Evolutionary conservation across 2,113 vertebrate species (phyloP), one percentile per base, ranked within the genome.

Genomic region (Pionites leucogaster): DNA sequence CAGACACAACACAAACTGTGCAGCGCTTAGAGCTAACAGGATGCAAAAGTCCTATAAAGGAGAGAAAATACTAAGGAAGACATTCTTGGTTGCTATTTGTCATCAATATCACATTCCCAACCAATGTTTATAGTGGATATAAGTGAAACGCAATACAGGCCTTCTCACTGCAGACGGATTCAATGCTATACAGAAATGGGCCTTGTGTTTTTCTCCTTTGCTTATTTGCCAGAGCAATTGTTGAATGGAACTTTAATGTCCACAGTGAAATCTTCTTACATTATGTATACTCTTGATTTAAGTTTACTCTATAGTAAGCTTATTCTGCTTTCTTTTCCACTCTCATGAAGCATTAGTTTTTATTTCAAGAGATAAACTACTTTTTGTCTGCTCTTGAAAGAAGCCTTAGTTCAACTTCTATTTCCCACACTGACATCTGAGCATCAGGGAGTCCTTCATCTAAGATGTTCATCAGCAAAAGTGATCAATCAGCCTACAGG

Each of bases 31-130:
- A 80, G 33, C 23, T 74, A 52, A 22, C 49, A 42, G 75, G 88
- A 91, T 80, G 87, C 41, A 55, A 4, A 62, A 82, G 62, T 94
- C 90, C 98, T 98, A 23, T 3, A 91, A 52, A 90, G 46, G 42
- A 12, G 39, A 84, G 31, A 88, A 77, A 76, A 87, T 57, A 77
- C 17, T 17, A 55, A 92, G 25, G 53, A 65, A 85, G 20, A 39
- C 27, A 28, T 80, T 82, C 86, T 80, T 68, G 74, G 27, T 37
- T 88, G 46, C 42, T 77, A n/a, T 52, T 88, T 78, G 19, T 49
- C 52, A 79, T 49, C 71, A 50, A 16, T 91, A 69, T 29, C 83
- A 68, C 57, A 70, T 52, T 82, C 47, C 11, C 50, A 89, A 20
- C 15, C 79, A 67, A 17, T 20, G 11, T 68, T 70, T 72, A 60